Conservation (phyloP, 2,113 vertebrate genomes). For the Merops nubicus region DNA sequence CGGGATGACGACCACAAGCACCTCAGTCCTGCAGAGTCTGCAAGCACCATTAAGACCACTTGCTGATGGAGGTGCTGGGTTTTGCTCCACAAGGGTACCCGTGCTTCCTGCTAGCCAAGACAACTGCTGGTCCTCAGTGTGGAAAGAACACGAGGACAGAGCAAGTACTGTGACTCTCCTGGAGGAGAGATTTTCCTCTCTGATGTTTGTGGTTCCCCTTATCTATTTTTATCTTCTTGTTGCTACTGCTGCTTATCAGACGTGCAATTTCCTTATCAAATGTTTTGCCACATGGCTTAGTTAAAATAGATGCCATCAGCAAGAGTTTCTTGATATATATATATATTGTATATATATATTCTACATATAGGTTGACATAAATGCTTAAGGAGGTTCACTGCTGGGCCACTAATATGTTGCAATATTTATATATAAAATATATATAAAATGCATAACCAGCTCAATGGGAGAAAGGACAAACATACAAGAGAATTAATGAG, state of each 20-base stretch:
- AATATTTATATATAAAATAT: not conserved
- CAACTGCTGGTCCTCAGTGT: not conserved
- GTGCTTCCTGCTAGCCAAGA: not conserved
- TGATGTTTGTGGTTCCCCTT: not conserved
- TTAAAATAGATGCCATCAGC: not conserved
- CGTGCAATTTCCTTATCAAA: not conserved
- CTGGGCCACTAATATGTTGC: not conserved
- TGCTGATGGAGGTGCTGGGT: not conserved
- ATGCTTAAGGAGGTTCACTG: not conserved
- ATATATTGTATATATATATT: too few species aligned
- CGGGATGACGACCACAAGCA: not conserved
- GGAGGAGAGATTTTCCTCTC: not conserved
- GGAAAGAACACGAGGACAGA: not conserved
- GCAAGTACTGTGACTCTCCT: not conserved
- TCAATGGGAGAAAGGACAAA: not conserved
- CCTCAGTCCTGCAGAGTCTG: not conserved
- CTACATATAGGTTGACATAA: not conserved
- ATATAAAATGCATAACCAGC: not conserved
- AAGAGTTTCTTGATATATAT: too few species aligned
- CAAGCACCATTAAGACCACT: rapidly evolving
- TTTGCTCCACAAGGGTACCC: not conserved
- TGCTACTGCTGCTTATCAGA: not conserved
- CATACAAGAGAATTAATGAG: not conserved
- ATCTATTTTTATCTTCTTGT: not conserved
- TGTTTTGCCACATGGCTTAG: not conserved